A percentile compares a stretch with the other conserved stretches of the same genome.
Conservation (phyloP, 2,888 invertebrate species). For the Drosophila tanythrix region DNA sequence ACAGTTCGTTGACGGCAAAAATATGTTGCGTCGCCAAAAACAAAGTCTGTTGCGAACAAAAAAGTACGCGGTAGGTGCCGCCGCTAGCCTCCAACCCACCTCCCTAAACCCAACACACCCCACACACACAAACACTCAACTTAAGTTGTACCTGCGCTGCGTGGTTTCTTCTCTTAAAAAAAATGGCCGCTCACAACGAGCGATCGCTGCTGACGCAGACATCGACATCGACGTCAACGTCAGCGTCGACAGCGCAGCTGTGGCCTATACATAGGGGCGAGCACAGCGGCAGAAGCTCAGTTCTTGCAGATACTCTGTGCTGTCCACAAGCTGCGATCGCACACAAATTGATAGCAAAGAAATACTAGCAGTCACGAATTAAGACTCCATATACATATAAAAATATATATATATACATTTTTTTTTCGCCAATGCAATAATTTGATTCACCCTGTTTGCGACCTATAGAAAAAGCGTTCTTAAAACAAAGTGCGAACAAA, state of each 20-base stretch:
- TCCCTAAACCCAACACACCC: background rate
- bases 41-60: conserved; percentile 30
- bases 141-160: conserved; percentile 36
- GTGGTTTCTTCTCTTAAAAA: conserved; percentile 41
- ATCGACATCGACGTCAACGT: conserved; percentile 7
- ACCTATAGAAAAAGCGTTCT: background rate
- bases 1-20: conserved; percentile 37
- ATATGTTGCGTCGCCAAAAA: conserved; percentile 17
- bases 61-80: conserved; percentile 32
- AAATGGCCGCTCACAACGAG: conserved; percentile 33
- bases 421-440: conserved; percentile 6
- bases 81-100: background rate
- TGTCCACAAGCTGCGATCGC: conserved; percentile 61
- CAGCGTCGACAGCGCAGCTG: conserved; percentile 9
- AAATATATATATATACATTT: conserved; percentile 5
- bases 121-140: background rate
- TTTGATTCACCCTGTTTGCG: conserved; percentile 20
- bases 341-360: conserved; percentile 9
- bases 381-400: conserved; percentile 11
- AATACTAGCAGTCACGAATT: conserved; percentile 4
- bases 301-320: conserved; percentile 77
- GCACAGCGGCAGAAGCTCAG: conserved; percentile 68
- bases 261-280: conserved; percentile 75
- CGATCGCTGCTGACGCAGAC: conserved; percentile 19
- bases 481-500: conserved; percentile 26